These are phyloP conservation scores for Conger conger DNA, from an alignment of 2,113 vertebrate species.

Conservation along the genomic window DNA sequence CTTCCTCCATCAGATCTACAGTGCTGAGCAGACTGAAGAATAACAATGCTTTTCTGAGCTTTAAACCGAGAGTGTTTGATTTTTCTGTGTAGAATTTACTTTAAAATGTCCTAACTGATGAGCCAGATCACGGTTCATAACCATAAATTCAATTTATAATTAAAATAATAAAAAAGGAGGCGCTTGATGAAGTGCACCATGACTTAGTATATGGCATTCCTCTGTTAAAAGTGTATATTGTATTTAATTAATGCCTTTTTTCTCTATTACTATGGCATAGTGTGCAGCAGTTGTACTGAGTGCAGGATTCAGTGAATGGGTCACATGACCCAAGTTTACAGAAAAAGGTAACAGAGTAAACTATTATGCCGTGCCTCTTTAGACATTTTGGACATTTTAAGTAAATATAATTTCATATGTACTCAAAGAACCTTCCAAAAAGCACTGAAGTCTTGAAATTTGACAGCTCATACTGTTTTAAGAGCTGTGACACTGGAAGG, in stretches of 20 bases:
- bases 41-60: not conserved
- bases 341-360: not conserved
- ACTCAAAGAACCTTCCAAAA: not conserved
- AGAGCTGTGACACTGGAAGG: not conserved
- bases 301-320: not conserved
- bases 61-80: not conserved
- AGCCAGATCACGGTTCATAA: not conserved
- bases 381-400: not conserved
- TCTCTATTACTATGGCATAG: too few species aligned
- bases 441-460: not conserved
- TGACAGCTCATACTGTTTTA: not conserved
- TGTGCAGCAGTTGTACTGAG: not conserved
- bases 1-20: not conserved
- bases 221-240: too few species aligned
- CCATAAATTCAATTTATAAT: not conserved
- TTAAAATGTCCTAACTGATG: not conserved
- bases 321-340: not conserved
- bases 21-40: not conserved
- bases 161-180: not conserved
- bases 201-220: too few species aligned
- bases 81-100: not conserved
- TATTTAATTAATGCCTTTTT: too few species aligned
- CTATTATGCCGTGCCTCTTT: not conserved
- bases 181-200: too few species aligned
- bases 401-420: not conserved